Conservation (phyloP, 2,888 invertebrate genomes). For the Ophion slaviceki region DNA sequence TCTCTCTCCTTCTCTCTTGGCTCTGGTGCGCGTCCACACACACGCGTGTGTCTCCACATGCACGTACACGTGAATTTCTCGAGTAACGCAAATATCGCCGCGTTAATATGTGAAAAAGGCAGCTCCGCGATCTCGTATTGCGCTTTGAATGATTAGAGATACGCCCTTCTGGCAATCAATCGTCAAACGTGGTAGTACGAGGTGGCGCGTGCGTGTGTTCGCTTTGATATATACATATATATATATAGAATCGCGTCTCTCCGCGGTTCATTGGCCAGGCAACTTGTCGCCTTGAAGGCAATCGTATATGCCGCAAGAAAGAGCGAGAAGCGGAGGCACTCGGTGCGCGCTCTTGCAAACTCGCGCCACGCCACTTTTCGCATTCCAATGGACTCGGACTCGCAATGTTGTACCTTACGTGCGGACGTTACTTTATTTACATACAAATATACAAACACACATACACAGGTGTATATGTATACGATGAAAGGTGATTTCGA, state of each 20-base stretch:
- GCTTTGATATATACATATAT: constrained; percentile 5
- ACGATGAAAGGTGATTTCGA: background rate
- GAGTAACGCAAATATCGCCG: background rate
- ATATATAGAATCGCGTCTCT: constrained; percentile 54
- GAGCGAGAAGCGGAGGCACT: constrained; percentile 32
- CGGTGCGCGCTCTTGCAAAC: constrained; percentile 59
- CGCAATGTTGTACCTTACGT: constrained; percentile 35
- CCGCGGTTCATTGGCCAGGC: constrained; percentile 80
- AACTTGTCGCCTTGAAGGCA: constrained; percentile 81
- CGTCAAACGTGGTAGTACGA: background rate
- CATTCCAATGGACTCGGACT: constrained; percentile 72
- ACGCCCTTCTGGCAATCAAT: constrained; percentile 11
- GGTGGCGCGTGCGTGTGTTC: background rate
- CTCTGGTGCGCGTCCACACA: background rate
- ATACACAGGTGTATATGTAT: background rate
- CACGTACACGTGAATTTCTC: background rate
- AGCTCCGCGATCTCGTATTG: background rate
- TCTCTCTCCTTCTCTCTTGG: background rate
- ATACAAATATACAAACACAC: constrained; percentile 17
- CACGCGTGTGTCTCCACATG: background rate
- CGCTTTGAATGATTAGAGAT: constrained; percentile 11
- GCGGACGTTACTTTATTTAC: constrained; percentile 60
- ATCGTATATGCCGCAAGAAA: constrained; percentile 68
- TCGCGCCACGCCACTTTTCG: constrained; percentile 71
- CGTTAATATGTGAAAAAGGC: background rate